Conservation (phyloP, 2,113 vertebrate genomes). For the Sebastes fasciatus region DNA sequence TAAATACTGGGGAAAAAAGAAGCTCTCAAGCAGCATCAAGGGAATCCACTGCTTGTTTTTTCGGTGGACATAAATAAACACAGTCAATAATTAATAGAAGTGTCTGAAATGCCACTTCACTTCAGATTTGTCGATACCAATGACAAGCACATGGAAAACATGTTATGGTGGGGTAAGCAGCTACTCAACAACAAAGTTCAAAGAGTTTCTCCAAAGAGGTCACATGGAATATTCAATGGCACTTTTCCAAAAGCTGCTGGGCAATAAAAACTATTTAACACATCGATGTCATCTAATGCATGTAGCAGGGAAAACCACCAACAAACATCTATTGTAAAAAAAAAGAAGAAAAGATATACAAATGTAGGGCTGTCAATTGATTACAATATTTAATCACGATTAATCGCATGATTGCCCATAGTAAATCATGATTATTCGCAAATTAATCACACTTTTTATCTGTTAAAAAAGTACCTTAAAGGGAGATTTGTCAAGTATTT, state of each 20-base stretch:
- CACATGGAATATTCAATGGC: conserved; percentile 17
- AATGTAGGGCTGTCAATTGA: too few species aligned
- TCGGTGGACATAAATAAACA: conserved; percentile 38
- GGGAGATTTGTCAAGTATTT: too few species aligned
- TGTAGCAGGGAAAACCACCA: conserved; percentile 8
- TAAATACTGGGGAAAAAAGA: conserved; percentile 12
- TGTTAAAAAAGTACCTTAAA: too few species aligned
- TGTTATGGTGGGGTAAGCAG: not conserved
- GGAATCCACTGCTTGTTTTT: conserved; percentile 28
- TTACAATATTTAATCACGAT: too few species aligned
- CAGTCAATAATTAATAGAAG: conserved; percentile 17
- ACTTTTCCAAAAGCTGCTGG: not conserved
- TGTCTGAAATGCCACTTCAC: not conserved
- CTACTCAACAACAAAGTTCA: not conserved
- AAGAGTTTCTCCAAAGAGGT: conserved; percentile 19
- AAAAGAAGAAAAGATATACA: not conserved
- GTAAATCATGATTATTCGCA: too few species aligned
- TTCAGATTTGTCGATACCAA: not conserved
- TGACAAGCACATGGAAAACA: not conserved
- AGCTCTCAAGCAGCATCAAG: conserved; percentile 17
- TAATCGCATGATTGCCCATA: too few species aligned
- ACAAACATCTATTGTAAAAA: not conserved
- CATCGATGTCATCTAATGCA: not conserved
- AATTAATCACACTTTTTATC: too few species aligned
- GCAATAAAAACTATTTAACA: conserved; percentile 20